These are phyloP conservation scores for Origma solitaria DNA, from an alignment of 2,113 vertebrate genomes.

Conservation along the genomic window DNA sequence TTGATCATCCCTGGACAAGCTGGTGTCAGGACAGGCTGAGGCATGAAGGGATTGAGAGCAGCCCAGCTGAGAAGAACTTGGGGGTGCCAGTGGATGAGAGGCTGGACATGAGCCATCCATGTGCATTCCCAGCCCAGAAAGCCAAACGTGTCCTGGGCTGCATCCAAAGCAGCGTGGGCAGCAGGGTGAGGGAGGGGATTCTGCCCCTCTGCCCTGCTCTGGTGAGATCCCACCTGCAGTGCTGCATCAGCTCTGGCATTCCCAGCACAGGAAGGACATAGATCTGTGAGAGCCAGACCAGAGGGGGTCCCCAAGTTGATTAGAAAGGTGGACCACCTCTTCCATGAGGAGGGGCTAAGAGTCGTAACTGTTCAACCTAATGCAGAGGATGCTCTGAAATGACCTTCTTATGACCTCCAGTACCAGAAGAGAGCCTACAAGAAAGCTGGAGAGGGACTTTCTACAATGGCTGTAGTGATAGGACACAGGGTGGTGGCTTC, in stretches of 20 bases:
- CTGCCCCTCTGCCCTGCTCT: background rate
- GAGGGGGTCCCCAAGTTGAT: background rate
- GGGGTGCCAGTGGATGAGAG: background rate
- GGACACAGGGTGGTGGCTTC: background rate
- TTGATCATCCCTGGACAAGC: too few species aligned
- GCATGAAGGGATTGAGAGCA: background rate
- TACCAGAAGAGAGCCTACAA: background rate
- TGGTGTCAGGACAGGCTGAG: background rate
- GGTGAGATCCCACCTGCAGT: background rate
- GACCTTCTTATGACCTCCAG: background rate
- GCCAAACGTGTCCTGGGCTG: too few species aligned
- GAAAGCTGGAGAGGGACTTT: background rate
- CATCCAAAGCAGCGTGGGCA: background rate
- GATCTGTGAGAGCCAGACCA: background rate
- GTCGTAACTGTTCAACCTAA: background rate
- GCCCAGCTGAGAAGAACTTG: background rate
- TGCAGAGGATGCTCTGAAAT: background rate
- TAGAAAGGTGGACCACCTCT: background rate
- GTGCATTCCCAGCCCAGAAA: background rate
- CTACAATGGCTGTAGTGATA: background rate
- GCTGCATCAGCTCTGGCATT: background rate
- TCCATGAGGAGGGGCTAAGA: background rate
- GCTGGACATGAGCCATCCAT: background rate
- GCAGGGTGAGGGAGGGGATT: background rate
- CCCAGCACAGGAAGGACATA: background rate